Percentiles rank a stretch among this genome's conserved stretches.
These are phyloP conservation scores for Porphyrio hochstetteri DNA, from an alignment of 2,113 vertebrate species.

Conservation along the genomic window DNA sequence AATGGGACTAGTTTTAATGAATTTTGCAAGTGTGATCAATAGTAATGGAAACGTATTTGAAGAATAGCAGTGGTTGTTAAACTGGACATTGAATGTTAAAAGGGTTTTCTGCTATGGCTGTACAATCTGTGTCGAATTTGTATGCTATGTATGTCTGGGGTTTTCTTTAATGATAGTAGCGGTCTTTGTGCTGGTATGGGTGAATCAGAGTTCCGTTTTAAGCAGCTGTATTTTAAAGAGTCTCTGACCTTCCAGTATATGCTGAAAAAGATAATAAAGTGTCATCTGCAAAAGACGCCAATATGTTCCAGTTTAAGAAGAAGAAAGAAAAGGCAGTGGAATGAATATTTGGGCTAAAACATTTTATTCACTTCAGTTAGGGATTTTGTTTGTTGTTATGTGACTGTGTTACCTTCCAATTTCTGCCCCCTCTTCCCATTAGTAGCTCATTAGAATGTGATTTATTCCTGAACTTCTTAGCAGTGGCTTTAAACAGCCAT, in stretches of 20 bases:
- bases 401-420: conserved; percentile 8
- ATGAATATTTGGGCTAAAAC: neutral
- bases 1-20: conserved; percentile 57
- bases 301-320: conserved; percentile 6
- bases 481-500: conserved; percentile 49
- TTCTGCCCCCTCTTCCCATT: neutral
- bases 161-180: conserved; percentile 39
- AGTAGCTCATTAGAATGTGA: neutral
- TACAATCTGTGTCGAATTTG: conserved; percentile 53
- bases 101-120: conserved; percentile 52
- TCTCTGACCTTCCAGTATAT: conserved; percentile 20
- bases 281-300: conserved; percentile 1
- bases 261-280: conserved; percentile 55
- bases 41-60: conserved; percentile 35
- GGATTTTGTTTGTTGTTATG: conserved; percentile 40
- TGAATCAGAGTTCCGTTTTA: conserved; percentile 51
- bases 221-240: conserved; percentile 53
- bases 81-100: conserved; percentile 64
- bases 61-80: conserved; percentile 49
- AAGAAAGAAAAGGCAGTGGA: neutral
- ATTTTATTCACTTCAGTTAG: conserved; percentile 13
- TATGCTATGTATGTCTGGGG: conserved; percentile 55
- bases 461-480: neutral
- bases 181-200: conserved; percentile 39
- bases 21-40: conserved; percentile 51